phyloP scores from a whole-genome alignment of 2,113 vertebrate species.

The Syrmaticus mikado region DNA sequence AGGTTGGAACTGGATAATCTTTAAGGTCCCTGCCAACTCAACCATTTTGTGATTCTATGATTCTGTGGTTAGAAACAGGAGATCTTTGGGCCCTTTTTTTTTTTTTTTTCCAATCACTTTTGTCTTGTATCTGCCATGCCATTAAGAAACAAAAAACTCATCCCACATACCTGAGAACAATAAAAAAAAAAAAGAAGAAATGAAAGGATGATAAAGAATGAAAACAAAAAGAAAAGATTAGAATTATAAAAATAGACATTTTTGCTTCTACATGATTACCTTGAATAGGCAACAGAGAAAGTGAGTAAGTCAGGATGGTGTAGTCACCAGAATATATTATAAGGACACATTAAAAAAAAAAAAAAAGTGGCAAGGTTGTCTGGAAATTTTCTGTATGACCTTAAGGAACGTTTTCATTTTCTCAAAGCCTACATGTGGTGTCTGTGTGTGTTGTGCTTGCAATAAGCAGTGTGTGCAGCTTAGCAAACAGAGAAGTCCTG shows the following conservation, averaged over 20 bases:
- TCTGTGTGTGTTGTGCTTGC: neutral
- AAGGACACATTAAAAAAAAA: neutral
- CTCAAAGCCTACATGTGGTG: neutral
- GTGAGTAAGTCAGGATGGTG: neutral
- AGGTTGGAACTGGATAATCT: no score
- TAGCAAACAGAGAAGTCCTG: neutral
- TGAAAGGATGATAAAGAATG: neutral
- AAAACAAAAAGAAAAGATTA: neutral
- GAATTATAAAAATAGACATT: neutral
- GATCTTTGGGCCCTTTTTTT: neutral
- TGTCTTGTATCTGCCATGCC: neutral
- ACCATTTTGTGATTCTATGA: no score
- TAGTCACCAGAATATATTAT: neutral
- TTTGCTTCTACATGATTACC: neutral
- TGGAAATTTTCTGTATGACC: neutral
- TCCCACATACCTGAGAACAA: neutral
- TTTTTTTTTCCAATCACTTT: neutral
- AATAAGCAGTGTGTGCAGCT: neutral
- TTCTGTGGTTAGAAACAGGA: neutral
- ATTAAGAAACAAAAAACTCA: neutral
- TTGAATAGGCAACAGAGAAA: neutral
- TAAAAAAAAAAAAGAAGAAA: neutral
- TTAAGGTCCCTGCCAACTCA: no score
- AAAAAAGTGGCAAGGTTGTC: neutral
- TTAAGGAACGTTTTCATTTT: neutral